Evolutionary conservation across 2,113 vertebrate species (phyloP).

Genomic region (Cheilinus undulatus): DNA sequence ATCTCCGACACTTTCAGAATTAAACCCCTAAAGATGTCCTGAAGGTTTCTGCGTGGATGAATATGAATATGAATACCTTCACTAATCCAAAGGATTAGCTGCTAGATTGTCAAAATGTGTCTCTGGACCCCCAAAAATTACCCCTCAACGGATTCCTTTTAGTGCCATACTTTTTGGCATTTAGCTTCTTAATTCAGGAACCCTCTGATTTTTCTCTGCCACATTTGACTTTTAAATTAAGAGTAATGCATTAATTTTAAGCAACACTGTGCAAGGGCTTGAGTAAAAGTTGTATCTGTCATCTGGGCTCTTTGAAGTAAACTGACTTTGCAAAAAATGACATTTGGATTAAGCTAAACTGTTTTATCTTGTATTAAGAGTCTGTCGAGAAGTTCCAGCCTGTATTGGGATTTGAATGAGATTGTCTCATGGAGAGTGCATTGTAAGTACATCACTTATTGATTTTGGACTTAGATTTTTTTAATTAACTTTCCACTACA

Average conservation of each 20-base stretch:
- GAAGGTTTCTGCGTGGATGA: conserved; percentile 54
- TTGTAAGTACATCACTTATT: too few relatives aligned
- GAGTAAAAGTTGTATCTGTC: conserved; percentile 15
- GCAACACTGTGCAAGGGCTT: neutral
- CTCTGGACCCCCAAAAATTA: conserved; percentile 26
- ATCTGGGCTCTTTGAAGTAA: conserved; percentile 17
- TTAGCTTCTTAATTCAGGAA: conserved; percentile 44
- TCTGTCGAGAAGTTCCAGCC: neutral
- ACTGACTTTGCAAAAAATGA: conserved; percentile 26
- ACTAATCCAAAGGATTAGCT: conserved; percentile 70
- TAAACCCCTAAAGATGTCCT: conserved; percentile 44
- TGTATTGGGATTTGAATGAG: too few relatives aligned
- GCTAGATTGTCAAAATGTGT: conserved; percentile 53
- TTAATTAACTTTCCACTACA: too few relatives aligned
- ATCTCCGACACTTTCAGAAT: conserved; percentile 13
- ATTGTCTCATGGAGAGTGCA: too few relatives aligned
- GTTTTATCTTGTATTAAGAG: neutral
- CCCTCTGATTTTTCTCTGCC: conserved; percentile 8
- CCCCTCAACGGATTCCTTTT: conserved; percentile 15
- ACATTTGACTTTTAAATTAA: conserved; percentile 56
- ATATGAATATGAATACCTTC: conserved; percentile 66
- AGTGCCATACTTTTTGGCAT: conserved; percentile 22
- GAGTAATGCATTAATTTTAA: conserved; percentile 30
- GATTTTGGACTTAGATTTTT: too few relatives aligned
- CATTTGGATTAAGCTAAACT: conserved; percentile 12